Evolutionary conservation across 2,113 vertebrate genomes (phyloP).

Genomic region (Desmodus rotundus): DNA sequence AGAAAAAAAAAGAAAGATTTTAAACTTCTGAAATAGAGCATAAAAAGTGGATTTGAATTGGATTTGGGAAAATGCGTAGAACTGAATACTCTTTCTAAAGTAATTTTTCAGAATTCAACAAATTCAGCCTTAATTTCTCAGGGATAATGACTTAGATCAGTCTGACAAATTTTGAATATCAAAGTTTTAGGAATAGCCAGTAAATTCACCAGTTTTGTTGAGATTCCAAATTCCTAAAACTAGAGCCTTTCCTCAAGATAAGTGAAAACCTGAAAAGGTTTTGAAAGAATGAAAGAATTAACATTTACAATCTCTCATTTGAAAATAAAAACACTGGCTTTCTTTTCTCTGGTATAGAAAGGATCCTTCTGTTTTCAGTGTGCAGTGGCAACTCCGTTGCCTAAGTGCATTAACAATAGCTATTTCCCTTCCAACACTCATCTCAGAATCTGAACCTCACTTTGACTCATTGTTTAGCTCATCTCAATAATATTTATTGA

Average conservation of each 20-base stretch:
- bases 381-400: background rate
- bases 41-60: constrained; percentile 7
- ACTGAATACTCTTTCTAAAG: background rate
- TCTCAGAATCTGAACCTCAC: background rate
- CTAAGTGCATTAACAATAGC: background rate
- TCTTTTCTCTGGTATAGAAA: constrained; percentile 21
- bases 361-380: background rate
- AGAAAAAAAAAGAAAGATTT: background rate
- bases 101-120: constrained; percentile 4
- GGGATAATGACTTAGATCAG: background rate
- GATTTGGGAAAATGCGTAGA: background rate
- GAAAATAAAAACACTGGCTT: constrained; percentile 14
- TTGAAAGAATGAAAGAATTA: constrained; percentile 1
- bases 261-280: background rate
- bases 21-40: background rate
- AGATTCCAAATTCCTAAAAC: constrained; percentile 35
- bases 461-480: constrained; percentile 7
- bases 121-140: background rate
- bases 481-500: background rate
- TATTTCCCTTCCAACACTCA: background rate
- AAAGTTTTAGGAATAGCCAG: constrained; percentile 1
- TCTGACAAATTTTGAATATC: constrained; percentile 33
- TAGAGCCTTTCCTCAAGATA: background rate
- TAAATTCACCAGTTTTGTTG: background rate
- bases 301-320: background rate